Base-by-base conservation (phyloP, 2,888 invertebrate species). In the Eilema sororculum region DNA sequence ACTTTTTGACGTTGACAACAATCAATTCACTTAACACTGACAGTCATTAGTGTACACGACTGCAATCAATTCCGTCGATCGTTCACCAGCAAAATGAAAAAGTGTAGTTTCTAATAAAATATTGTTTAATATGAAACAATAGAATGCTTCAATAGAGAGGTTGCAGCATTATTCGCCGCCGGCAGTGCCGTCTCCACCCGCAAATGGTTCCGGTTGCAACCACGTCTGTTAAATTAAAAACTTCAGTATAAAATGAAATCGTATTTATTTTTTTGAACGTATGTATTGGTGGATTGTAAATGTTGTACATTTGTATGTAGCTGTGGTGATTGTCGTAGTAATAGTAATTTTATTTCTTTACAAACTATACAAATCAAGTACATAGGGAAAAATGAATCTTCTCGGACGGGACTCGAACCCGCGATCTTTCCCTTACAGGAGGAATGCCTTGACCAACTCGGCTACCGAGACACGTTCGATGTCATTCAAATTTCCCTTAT, bases 41-140 rank as follows among this genome's bases (percentile, higher is more conserved):
- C 20, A 41, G 41, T 20, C 10, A 64, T 65, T 52, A 25, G 41
- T 30, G 10, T 12, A 10, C 46, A 58, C 46, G 68, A 46, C 25
- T 46, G 6, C 60, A 69, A 52, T 64, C n/a, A 41, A 65, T 28
- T 12, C 56, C 56, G 24, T 25, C 56, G 71, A 75, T 74, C 66
- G 74, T 56, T 62, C 73, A 68, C 76, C 69, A 41, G 68, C 67
- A 67, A 79, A 82, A 81, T 78, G 69, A 81, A 75, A 81, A 78
- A 71, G 65, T 75, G 79, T 79, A 84, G 81, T 88, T 87, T 88
- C 84, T 87, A 90, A 89, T 91, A 91, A 89, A 91, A 90, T 87
- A 80, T 86, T 86, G 86, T 90, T 37, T 90, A 86, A 86, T 86
- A 84, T 84, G 78, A 84, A 86, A 92, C 91, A 90, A 90, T 89